Percentiles rank a stretch among this genome's conserved stretches.
These are phyloP conservation scores for Polypedilum vanderplanki DNA, from an alignment of 1,140 invertebrate genomes.

Conservation along the genomic window DNA sequence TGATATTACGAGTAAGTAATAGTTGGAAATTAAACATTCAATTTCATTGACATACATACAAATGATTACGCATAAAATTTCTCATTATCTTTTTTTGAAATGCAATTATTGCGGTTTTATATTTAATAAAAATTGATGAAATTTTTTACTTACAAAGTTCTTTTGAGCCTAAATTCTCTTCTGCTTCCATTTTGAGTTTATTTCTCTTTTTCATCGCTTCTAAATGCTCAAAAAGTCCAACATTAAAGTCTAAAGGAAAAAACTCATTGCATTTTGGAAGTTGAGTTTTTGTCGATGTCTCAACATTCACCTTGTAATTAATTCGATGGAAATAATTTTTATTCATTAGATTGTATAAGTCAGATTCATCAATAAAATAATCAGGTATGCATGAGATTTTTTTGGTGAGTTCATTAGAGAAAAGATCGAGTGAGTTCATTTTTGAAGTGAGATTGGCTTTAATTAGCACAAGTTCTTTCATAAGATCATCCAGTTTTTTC, in stretches of 20 bases:
- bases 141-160: slow-evolving; percentile 48
- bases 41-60: too few species aligned
- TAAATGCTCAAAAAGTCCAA: slow-evolving; percentile 75
- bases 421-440: slow-evolving; percentile 38
- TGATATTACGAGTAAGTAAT: not conserved
- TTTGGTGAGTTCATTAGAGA: slow-evolving; percentile 39
- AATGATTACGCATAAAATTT: too few species aligned
- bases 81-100: too few species aligned
- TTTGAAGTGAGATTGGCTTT: slow-evolving; percentile 40
- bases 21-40: too few species aligned
- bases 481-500: slow-evolving; percentile 39
- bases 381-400: slow-evolving; percentile 41
- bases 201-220: slow-evolving; percentile 57
- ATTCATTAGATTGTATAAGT: slow-evolving; percentile 38
- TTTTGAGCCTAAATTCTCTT: slow-evolving; percentile 56
- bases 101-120: too few species aligned
- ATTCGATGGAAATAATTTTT: slow-evolving; percentile 31
- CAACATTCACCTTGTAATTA: slow-evolving; percentile 22
- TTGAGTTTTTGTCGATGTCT: slow-evolving; percentile 39
- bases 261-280: slow-evolving; percentile 61
- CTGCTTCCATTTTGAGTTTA: slow-evolving; percentile 56
- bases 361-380: slow-evolving; percentile 38
- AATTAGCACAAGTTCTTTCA: slow-evolving; percentile 37
- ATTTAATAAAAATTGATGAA: too few species aligned
- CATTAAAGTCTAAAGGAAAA: slow-evolving; percentile 62